Evolutionary conservation across 2,113 vertebrate species (phyloP).

Genomic region (Mesitornis unicolor): DNA sequence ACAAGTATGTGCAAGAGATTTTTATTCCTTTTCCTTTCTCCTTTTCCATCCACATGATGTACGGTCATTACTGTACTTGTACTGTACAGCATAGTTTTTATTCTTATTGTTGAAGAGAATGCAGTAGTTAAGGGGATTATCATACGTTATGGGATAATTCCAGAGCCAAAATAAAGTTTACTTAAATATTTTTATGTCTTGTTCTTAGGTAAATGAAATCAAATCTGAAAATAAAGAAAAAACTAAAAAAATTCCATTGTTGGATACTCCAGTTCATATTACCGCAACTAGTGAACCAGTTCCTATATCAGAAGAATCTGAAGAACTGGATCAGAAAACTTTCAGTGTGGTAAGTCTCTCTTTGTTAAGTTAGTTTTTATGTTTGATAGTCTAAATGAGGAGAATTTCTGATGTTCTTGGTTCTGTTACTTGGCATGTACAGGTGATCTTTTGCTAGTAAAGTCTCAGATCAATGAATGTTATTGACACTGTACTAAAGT

Average conservation of each 20-base stretch:
- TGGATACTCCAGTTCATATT: constrained; percentile 87
- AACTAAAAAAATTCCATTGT: constrained; percentile 76
- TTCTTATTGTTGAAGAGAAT: neutral
- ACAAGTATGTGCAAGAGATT: neutral
- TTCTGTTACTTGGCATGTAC: neutral
- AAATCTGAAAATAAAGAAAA: constrained; percentile 87
- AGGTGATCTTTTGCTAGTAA: neutral
- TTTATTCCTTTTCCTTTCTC: neutral
- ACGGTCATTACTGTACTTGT: no score
- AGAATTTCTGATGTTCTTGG: neutral
- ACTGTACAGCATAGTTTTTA: no score
- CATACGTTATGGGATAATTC: neutral
- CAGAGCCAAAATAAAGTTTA: neutral
- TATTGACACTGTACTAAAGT: neutral
- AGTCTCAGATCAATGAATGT: neutral
- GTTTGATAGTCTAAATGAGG: neutral
- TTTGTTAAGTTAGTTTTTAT: neutral
- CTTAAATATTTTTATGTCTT: neutral
- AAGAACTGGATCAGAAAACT: constrained; percentile 97
- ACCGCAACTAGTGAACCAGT: constrained; percentile 85
- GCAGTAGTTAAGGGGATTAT: neutral
- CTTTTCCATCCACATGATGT: neutral
- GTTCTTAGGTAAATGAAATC: constrained; percentile 76
- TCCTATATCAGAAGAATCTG: constrained; percentile 89
- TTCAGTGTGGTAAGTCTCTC: constrained; percentile 90